Conservation (phyloP, 2,797 vertebrate genomes). For the Protonibea diacanthus region DNA sequence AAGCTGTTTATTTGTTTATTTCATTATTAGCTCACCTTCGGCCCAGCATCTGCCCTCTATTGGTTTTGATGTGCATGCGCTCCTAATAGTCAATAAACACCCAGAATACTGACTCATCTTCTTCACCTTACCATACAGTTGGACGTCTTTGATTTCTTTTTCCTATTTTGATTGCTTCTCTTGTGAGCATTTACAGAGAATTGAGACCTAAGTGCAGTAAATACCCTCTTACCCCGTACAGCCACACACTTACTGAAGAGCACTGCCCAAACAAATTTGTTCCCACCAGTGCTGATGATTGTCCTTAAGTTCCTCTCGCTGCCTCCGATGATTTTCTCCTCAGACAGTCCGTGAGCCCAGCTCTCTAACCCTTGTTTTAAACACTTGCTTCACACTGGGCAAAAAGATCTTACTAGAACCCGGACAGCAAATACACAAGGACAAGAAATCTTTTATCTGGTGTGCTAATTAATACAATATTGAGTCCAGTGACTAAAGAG, state of each 20-base stretch:
- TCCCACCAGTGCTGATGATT: conserved; percentile 41
- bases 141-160: not conserved
- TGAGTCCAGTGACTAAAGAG: conserved; percentile 15
- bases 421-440: not conserved
- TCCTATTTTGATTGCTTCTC: conserved; percentile 15
- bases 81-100: not conserved
- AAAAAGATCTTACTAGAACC: conserved; percentile 12
- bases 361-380: conserved; percentile 47
- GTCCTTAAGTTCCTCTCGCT: conserved; percentile 40
- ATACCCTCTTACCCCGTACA: conserved; percentile 32
- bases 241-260: conserved; percentile 35
- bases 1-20: no score
- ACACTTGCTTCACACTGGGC: conserved; percentile 6
- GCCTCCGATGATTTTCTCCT: conserved; percentile 34
- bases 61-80: no score
- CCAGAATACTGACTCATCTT: not conserved
- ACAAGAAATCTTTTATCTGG: conserved; percentile 21
- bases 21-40: no score
- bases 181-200: conserved; percentile 30
- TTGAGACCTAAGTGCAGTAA: conserved; percentile 35
- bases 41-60: no score
- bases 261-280: conserved; percentile 42
- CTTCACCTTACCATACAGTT: not conserved
- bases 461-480: conserved; percentile 27
- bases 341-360: conserved; percentile 9